These are phyloP conservation scores for Acrobasis repandana DNA, from an alignment of 2,888 invertebrate genomes.

Conservation along the genomic window DNA sequence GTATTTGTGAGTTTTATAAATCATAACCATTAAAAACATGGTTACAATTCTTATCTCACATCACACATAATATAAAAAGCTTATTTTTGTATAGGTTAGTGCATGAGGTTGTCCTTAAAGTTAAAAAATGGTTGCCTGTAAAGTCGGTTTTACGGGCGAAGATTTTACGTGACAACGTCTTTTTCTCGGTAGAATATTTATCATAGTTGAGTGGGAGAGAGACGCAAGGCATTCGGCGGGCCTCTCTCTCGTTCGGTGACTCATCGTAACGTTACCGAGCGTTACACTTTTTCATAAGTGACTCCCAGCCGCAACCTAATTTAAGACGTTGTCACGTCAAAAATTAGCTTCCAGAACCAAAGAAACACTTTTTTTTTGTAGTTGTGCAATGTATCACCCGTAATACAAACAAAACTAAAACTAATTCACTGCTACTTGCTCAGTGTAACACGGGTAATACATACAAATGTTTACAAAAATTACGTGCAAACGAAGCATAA, in stretches of 20 bases:
- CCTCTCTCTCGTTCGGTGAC: no score
- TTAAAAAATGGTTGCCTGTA: no score
- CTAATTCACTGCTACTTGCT: conserved; percentile 4
- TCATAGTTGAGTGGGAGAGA: no score
- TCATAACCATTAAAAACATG: conserved; percentile 2
- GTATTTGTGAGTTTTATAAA: conserved; percentile 3
- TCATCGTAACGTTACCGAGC: no score
- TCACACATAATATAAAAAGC: conserved; percentile 1
- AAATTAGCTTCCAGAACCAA: conserved; percentile 4
- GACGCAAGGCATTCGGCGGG: no score
- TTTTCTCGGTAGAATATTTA: no score
- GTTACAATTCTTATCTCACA: conserved; percentile 5
- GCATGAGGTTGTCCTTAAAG: neutral
- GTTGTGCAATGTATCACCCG: conserved; percentile 1
- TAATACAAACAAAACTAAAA: conserved; percentile 2
- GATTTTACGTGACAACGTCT: no score
- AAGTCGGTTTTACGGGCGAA: no score
- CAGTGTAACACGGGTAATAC: conserved; percentile 6
- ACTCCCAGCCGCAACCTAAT: no score
- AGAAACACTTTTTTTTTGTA: neutral
- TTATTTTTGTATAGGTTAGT: conserved; percentile 1
- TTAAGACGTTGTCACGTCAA: no score
- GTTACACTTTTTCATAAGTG: no score
- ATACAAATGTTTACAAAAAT: neutral
- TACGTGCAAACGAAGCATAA: no score